Base-by-base conservation (phyloP, 2,888 invertebrate genomes). In the Tridacna crocea region DNA sequence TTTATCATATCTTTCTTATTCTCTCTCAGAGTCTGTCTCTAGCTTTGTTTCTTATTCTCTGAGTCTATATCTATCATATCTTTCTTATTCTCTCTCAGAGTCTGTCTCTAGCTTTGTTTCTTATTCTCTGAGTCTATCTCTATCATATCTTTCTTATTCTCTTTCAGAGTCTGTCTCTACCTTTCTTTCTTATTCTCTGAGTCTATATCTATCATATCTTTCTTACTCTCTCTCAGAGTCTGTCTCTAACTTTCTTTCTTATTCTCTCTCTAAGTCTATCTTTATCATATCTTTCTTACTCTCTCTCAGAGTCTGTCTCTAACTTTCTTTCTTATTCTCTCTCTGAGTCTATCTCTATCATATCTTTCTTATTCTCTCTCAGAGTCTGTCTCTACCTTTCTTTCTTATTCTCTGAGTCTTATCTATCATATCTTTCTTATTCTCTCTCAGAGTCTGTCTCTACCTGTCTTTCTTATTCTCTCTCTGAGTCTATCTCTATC, bases 251-350 rank as follows among this genome's bases (percentile, higher is more conserved):
- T 60, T n/a, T 60, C 60, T 60, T 22, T 60, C 22, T 60, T 60
- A 15, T 10, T 22, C 22, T n/a, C 22, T n/a, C n/a, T n/a, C n/a
- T n/a, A n/a, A n/a, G n/a, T n/a, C n/a, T n/a, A n/a, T n/a, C n/a
- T n/a, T n/a, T n/a, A n/a, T n/a, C n/a, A n/a, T 72, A 19, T 72
- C 51, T 72, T 4, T 72, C 55, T 72, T 22, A 48, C 47, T 72
- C 60, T 60, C 60, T 60, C 60, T 60, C 60, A 15, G 13, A 15
- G 13, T 60, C 60, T 60, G 13, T 60, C 60, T 60, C 60, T 60
- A 15, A 15, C 22, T 60, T n/a, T 60, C 60, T 60, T 22, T 60
- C 22, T 60, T 60, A 15, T 10, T 22, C 22, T n/a, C 22, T 60
- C n/a, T 10, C 22, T 60, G 13, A 12, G 13, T 60, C n/a, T 60